Evolutionary conservation across 1,140 invertebrate species (phyloP).

Genomic region (Anadara kagoshimensis): DNA sequence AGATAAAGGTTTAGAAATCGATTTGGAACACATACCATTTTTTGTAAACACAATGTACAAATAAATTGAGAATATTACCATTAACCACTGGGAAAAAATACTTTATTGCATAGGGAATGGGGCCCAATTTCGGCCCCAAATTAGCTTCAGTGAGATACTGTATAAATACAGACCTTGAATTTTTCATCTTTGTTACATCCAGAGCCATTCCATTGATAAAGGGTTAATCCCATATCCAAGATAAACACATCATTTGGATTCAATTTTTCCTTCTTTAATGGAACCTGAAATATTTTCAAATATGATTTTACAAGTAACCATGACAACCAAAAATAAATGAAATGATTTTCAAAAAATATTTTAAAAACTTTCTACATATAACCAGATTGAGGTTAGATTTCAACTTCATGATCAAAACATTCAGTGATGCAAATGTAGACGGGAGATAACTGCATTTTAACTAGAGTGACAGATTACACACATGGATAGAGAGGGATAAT

Average conservation of each 20-base stretch:
- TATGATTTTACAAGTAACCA: not conserved
- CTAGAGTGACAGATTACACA: not conserved
- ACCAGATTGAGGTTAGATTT: not conserved
- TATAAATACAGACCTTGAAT: constrained; percentile 57
- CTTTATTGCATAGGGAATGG: too few relatives aligned
- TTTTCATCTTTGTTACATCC: constrained; percentile 70
- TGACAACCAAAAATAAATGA: not conserved
- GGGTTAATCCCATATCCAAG: constrained; percentile 85
- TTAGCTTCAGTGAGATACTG: not conserved
- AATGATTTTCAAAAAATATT: not conserved
- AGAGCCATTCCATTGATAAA: constrained; percentile 82
- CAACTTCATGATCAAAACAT: too few relatives aligned
- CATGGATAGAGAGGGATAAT: too few relatives aligned
- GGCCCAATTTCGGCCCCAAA: not conserved
- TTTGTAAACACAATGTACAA: too few relatives aligned
- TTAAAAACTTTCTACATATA: not conserved
- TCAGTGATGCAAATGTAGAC: not conserved
- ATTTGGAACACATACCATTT: too few relatives aligned
- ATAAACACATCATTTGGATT: constrained; percentile 94
- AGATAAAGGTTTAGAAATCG: too few relatives aligned
- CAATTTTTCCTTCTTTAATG: constrained; percentile 71
- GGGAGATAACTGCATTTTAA: not conserved
- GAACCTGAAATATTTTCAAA: constrained; percentile 37
- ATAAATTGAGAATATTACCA: too few relatives aligned
- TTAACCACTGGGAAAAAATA: too few relatives aligned